Conservation (phyloP, 23 tunicate genomes). For the Diplosoma virens region DNA sequence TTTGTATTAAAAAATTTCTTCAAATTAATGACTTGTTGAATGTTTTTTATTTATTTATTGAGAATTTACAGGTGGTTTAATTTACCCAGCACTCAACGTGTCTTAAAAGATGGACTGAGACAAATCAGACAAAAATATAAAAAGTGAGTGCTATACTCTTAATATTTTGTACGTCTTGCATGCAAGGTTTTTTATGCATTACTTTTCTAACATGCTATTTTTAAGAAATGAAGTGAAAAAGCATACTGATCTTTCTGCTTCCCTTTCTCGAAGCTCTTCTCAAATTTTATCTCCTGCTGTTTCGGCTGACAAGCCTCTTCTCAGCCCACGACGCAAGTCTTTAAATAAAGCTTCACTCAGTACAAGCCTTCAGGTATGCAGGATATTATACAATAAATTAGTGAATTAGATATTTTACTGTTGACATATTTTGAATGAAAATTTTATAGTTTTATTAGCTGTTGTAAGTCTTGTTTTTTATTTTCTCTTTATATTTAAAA, state of each 20-base stretch:
- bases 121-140: slow-evolving; percentile 29
- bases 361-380: slow-evolving; percentile 2
- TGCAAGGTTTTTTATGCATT: background rate
- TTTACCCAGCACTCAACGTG: slow-evolving; percentile 29
- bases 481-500: background rate
- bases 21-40: too few species aligned
- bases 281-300: background rate
- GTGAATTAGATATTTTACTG: background rate
- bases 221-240: too few species aligned
- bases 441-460: too few species aligned
- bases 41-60: too few species aligned
- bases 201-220: background rate
- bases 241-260: too few species aligned
- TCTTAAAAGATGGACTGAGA: slow-evolving; percentile 32
- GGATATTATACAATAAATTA: background rate
- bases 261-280: too few species aligned
- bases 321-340: slow-evolving; percentile 49
- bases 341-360: slow-evolving; percentile 18
- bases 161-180: background rate
- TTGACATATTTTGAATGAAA: too few species aligned
- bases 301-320: slow-evolving; percentile 35
- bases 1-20: too few species aligned
- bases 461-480: background rate
- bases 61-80: slow-evolving; percentile 53
- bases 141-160: background rate